Conservation (phyloP, 1,140 invertebrate species). For the Drosophila lini region DNA sequence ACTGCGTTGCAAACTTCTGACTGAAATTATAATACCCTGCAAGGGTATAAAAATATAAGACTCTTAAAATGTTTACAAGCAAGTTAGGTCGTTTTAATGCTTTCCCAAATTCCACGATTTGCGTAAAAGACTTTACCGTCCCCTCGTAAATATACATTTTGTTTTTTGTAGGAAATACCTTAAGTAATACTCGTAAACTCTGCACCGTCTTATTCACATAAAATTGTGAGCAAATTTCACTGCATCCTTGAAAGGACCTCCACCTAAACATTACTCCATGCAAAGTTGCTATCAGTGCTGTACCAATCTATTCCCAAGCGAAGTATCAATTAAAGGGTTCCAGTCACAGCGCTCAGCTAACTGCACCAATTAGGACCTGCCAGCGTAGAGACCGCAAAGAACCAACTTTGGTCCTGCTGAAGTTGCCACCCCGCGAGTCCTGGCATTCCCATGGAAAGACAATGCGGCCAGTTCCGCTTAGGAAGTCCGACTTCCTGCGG, state of each 20-base stretch:
- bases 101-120: background rate
- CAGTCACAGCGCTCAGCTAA: slow-evolving; percentile 41
- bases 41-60: too few species aligned
- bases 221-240: background rate
- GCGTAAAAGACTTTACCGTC: background rate
- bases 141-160: background rate
- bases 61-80: too few species aligned
- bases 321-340: slow-evolving; percentile 41
- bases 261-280: slow-evolving; percentile 1
- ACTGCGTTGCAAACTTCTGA: too few species aligned
- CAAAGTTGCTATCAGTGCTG: slow-evolving; percentile 31
- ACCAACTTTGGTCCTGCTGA: slow-evolving; percentile 22
- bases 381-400: slow-evolving; percentile 41
- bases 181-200: background rate
- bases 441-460: slow-evolving; percentile 72
- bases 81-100: too few species aligned
- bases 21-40: too few species aligned
- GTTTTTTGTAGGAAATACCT: background rate
- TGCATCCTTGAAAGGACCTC: background rate
- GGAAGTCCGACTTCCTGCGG: slow-evolving; percentile 74
- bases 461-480: slow-evolving; percentile 69
- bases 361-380: slow-evolving; percentile 43
- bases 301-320: slow-evolving; percentile 33
- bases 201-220: background rate
- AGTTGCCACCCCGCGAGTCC: slow-evolving; percentile 22